Base-by-base conservation (phyloP, 2,797 vertebrate genomes). In the Sebastolobus alascanus region DNA sequence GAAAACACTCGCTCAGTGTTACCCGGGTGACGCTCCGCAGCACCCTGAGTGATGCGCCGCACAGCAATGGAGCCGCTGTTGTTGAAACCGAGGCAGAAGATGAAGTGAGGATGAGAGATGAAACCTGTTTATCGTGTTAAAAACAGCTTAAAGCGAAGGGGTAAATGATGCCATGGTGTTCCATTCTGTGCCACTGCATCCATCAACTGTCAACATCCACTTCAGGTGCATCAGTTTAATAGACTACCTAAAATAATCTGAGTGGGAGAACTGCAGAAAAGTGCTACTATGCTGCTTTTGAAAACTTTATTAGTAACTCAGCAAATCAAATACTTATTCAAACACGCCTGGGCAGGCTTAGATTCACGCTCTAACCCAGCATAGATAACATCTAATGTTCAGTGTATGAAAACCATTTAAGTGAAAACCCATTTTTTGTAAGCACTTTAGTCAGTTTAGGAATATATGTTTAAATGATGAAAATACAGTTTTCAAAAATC, bases 1-100 rank as follows among this genome's bases (percentile, higher is more conserved):
- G 29, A 54, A 94, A 86, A 60, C 85, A 90, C 78, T 98, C 96
- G 0, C 92, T 96, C 69, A 99, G 96, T 6, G 75, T 97, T 86
- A 98, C 96, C 43, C 92, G 94, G 1, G 84, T 94, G 75, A 97
- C 97, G 2, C 92, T 95, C 0, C 96, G 96, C 82, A 98, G 97
- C 91, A 97, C 95, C 0, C 86, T 97, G 27, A 97, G 95, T 0
- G 97, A 98, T 18, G 77, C 87, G 1, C 33, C 94, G 0, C 93
- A 94, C 0, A 37, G 93, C 87, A 90, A 90, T 0, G 95, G 94
- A 31, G 83, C 85, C 0, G 82, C 90, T 2, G 84, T 89, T 37
- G 84, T 91, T 0, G 90, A 96, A 0, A 86, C 83, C 0, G 92
- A 95, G 79, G 94, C 92, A 25, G 90, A 90, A 43, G 83, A 94